These are phyloP conservation scores for Ctenosaura bakeri DNA, from an alignment of 2,797 vertebrate species.

Conservation along the genomic window DNA sequence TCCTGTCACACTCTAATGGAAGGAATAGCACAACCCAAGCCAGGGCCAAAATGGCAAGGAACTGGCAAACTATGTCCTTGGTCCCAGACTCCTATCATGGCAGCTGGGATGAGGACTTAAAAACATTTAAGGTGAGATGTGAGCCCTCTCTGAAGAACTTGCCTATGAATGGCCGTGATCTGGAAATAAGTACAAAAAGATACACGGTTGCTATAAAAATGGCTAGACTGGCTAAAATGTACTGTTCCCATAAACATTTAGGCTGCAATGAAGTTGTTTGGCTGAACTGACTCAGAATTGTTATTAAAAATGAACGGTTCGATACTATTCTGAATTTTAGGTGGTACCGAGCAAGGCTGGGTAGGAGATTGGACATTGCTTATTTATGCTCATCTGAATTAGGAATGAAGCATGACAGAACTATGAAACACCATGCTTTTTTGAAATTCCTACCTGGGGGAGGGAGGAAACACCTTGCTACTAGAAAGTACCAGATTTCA, in stretches of 20 bases:
- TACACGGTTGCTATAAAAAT: no score
- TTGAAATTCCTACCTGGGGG: background rate
- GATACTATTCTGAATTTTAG: background rate
- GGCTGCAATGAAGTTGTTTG: no score
- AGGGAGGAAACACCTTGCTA: background rate
- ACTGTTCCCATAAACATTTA: no score
- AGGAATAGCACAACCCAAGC: background rate
- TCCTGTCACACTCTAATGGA: background rate
- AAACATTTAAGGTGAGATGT: no score
- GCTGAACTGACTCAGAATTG: background rate
- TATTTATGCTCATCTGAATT: background rate
- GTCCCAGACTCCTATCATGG: no score
- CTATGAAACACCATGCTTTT: background rate
- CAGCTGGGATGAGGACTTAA: no score
- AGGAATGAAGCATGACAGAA: background rate
- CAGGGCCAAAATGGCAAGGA: background rate
- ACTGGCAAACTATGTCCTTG: no score
- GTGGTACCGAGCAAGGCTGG: background rate
- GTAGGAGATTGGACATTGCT: background rate
- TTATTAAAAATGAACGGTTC: background rate
- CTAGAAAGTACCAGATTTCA: background rate
- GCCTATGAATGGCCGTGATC: no score
- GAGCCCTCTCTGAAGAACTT: no score
- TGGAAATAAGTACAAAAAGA: no score
- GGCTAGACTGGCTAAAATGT: no score